Evolutionary conservation across 2,888 invertebrate species (phyloP).

Genomic region (Artemia sinica): DNA sequence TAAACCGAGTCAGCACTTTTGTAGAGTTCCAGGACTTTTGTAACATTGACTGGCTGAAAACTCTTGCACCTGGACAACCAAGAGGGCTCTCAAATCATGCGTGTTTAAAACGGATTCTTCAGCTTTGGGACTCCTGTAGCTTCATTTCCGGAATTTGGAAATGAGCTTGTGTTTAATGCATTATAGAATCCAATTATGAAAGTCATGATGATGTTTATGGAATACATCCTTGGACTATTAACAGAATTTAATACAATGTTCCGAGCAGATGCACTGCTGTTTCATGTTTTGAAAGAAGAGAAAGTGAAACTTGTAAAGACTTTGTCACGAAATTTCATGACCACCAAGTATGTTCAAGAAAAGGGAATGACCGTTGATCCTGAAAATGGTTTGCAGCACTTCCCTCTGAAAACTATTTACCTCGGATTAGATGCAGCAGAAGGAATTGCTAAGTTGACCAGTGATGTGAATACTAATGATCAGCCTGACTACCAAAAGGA

Average conservation of each 20-base stretch:
- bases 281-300: no score
- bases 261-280: no score
- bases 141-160: background rate
- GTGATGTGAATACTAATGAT: background rate
- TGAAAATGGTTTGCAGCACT: background rate
- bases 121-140: background rate
- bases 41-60: no score
- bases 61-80: no score
- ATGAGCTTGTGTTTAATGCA: background rate
- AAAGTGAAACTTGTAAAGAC: no score
- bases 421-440: conserved; percentile 6
- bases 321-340: background rate
- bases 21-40: conserved; percentile 16
- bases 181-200: no score
- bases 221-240: no score
- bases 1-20: background rate
- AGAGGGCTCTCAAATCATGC: background rate
- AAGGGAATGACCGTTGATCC: background rate
- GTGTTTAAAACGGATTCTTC: background rate
- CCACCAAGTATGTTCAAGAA: conserved; percentile 2
- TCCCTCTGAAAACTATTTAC: background rate
- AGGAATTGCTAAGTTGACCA: background rate
- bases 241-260: no score
- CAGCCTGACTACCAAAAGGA: no score
- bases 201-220: no score